A percentile compares a stretch with the other conserved stretches of the same genome.
Evolutionary conservation across 1,140 invertebrate species (phyloP).

Genomic region (Conus betulinus): DNA sequence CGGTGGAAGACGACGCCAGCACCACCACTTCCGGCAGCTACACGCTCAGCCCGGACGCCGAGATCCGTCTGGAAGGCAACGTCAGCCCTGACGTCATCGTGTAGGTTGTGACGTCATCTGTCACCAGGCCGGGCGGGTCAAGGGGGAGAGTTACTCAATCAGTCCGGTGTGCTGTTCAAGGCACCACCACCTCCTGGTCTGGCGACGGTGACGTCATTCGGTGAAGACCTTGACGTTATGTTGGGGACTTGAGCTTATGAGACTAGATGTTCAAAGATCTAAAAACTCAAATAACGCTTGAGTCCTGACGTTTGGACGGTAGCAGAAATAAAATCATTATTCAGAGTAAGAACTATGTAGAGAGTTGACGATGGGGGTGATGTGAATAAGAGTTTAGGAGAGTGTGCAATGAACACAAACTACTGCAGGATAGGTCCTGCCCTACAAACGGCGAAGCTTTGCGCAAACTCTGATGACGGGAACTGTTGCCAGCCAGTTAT

Average conservation of each 20-base stretch:
- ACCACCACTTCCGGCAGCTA: conserved; percentile 65
- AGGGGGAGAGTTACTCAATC: not conserved
- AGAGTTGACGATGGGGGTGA: not conserved
- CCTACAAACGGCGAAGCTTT: no score
- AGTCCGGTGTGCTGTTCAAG: not conserved
- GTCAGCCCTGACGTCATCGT: conserved; percentile 56
- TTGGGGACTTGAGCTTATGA: no score
- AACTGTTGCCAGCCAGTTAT: no score
- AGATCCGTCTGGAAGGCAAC: conserved; percentile 52
- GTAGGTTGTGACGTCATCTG: conserved; percentile 13
- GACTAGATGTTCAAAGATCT: not conserved
- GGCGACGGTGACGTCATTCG: not conserved
- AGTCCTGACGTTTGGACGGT: not conserved
- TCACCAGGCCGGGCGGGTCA: not conserved
- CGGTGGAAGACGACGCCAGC: conserved; percentile 56
- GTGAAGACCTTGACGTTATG: no score
- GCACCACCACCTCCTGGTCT: not conserved
- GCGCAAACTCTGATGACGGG: no score
- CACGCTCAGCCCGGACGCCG: conserved; percentile 63
- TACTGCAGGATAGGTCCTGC: no score
- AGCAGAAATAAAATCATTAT: not conserved
- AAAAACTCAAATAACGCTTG: not conserved
- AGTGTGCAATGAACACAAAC: no score
- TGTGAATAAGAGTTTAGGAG: no score
- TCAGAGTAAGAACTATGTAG: not conserved